These are phyloP conservation scores for Creontiades dilutus DNA, from an alignment of 2,888 invertebrate species.

Conservation along the genomic window DNA sequence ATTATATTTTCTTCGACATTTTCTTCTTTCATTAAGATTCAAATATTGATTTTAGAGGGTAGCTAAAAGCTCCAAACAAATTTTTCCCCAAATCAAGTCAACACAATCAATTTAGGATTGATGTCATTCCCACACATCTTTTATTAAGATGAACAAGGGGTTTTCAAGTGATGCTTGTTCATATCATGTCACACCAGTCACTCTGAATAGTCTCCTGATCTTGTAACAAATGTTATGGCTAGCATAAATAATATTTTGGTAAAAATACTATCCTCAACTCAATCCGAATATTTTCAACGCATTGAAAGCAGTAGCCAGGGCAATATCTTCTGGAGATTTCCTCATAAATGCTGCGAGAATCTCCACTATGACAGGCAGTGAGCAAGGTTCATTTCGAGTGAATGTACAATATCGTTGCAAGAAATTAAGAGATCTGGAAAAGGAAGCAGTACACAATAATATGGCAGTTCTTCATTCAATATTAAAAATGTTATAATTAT, in stretches of 20 bases:
- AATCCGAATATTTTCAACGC: conserved; percentile 93
- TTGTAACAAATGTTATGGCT: background rate
- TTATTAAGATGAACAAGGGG: too few relatives aligned
- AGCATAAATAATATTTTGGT: background rate
- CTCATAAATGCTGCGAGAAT: conserved; percentile 95
- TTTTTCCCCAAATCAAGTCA: too few relatives aligned
- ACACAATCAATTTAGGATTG: too few relatives aligned
- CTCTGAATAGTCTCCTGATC: background rate
- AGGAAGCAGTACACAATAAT: background rate
- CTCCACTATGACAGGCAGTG: conserved; percentile 94
- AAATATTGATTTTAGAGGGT: too few relatives aligned
- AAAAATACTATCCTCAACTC: conserved; percentile 81
- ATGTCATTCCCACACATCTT: too few relatives aligned
- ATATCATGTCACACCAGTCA: background rate
- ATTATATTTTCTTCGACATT: too few relatives aligned
- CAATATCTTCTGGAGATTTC: conserved; percentile 92
- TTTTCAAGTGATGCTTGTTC: too few relatives aligned
- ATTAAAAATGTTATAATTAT: too few relatives aligned
- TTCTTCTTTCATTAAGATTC: too few relatives aligned
- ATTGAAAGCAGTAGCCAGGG: conserved; percentile 93
- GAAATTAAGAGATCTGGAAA: conserved; percentile 86
- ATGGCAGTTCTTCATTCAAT: too few relatives aligned
- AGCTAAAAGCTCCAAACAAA: too few relatives aligned
- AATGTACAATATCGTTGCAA: conserved; percentile 95
- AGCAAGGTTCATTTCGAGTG: conserved; percentile 97